These are phyloP conservation scores for Zophobas morio DNA, from an alignment of 1,140 invertebrate genomes.

Conservation along the genomic window DNA sequence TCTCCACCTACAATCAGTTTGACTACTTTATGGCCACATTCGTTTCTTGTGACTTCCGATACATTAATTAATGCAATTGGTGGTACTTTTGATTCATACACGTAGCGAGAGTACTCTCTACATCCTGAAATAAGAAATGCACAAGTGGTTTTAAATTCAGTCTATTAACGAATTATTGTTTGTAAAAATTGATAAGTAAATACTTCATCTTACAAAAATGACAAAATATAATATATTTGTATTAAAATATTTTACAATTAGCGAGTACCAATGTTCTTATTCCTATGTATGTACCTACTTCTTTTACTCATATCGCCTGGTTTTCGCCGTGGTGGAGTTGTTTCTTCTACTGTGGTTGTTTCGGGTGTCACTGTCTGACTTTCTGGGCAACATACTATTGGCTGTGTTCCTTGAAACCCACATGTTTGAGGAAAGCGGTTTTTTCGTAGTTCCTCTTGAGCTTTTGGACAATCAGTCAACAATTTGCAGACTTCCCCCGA, in stretches of 20 bases:
- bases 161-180: too few species aligned
- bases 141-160: too few species aligned
- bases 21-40: constrained; percentile 11
- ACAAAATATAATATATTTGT: too few species aligned
- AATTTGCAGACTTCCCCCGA: not conserved
- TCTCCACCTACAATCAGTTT: constrained; percentile 59
- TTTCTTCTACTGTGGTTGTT: too few species aligned
- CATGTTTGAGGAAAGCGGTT: constrained; percentile 25
- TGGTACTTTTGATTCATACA: not conserved
- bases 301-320: constrained; percentile 32
- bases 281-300: not conserved
- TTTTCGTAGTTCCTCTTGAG: not conserved
- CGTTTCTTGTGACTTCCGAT: not conserved
- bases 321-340: not conserved
- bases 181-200: too few species aligned
- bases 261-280: not conserved
- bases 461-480: constrained; percentile 5
- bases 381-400: constrained; percentile 39
- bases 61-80: not conserved
- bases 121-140: constrained; percentile 37
- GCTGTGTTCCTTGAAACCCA: constrained; percentile 21
- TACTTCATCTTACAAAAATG: too few species aligned
- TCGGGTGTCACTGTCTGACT: not conserved
- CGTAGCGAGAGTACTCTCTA: constrained; percentile 40
- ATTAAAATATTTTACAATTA: too few species aligned